phyloP scores from a whole-genome alignment of 2,888 invertebrate species.

The Macaria liturata region DNA sequence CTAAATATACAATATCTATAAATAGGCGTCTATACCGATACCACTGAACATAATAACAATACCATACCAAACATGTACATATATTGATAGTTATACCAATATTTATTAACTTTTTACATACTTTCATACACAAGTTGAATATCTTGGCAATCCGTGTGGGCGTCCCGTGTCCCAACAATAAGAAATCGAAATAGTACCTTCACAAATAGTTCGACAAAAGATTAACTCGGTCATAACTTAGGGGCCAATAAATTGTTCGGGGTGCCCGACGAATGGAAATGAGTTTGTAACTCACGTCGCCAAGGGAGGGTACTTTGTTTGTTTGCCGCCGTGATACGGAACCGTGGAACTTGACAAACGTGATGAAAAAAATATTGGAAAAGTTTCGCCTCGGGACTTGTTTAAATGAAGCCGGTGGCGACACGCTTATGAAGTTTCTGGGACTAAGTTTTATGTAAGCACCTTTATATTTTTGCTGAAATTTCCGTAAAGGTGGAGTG shows the following conservation, averaged over 20 bases:
- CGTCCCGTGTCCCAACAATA: no score
- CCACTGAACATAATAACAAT: no score
- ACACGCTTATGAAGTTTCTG: constrained; percentile 39
- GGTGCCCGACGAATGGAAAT: constrained; percentile 63
- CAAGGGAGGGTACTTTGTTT: constrained; percentile 63
- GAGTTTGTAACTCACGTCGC: constrained; percentile 65
- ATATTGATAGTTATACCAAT: no score
- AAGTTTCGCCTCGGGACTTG: constrained; percentile 58
- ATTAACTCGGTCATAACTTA: constrained; percentile 48
- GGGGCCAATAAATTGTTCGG: constrained; percentile 58
- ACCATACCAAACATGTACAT: no score
- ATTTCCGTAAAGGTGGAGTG: no score
- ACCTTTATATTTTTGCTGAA: not conserved
- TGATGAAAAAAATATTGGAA: constrained; percentile 77
- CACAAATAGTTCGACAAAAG: constrained; percentile 41
- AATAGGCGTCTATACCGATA: no score
- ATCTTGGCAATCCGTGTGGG: no score
- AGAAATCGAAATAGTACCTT: not conserved
- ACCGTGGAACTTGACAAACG: constrained; percentile 62
- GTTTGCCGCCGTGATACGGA: constrained; percentile 66
- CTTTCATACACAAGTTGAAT: no score
- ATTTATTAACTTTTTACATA: no score
- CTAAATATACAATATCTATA: no score
- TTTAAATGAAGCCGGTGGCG: constrained; percentile 50
- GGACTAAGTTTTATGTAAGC: constrained; percentile 6